Base-by-base conservation (phyloP, 1,140 invertebrate species). In the Mactra quadrangularis region DNA sequence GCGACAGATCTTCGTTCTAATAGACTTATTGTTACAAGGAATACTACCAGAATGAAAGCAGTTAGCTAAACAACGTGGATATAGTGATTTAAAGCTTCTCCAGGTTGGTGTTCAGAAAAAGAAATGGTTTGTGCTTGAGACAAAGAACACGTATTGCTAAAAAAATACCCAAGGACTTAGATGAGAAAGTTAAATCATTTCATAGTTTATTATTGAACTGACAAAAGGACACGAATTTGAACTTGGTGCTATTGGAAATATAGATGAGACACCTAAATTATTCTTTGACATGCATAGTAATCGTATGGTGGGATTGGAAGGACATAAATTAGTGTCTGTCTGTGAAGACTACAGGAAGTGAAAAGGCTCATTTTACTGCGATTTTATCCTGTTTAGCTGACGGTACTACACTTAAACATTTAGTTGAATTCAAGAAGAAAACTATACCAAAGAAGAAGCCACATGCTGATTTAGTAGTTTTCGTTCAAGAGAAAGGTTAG, bases 341-440 rank as follows among this genome's bases (percentile, higher is more conserved):
- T 57, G n/a, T 89, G 22, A 86, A 83, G 59, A 84, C 87, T 25
- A 87, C 82, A 17, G 86, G 85, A 19, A n/a, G 86, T 62, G 89
- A 91, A 62, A 90, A 90, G 75, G 15, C 59, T 33, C 82, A 87
- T 47, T 85, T 89, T 47, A 89, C 90, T 15, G 84, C 89, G 9
- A 86, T 90, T 31, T 52, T 91, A 6, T 45, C 87, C 0, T 85
- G 81, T 25, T 55, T 85, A 27, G 88, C 83, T 29, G 87, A 86
- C 64, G 88, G 90, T 17, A 86, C n/a, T n/a, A n/a, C n/a, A n/a
- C n/a, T n/a, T n/a, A n/a, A n/a, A n/a, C n/a, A n/a, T n/a, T n/a
- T n/a, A 55, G 53, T 90, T 29, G 87, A 90, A 33, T 91, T 91
- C 33, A 91, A 90, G 74, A 38, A 83, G 35, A 86, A 87, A 60